Conservation (phyloP, 2,888 invertebrate genomes). For the Dione juno region DNA sequence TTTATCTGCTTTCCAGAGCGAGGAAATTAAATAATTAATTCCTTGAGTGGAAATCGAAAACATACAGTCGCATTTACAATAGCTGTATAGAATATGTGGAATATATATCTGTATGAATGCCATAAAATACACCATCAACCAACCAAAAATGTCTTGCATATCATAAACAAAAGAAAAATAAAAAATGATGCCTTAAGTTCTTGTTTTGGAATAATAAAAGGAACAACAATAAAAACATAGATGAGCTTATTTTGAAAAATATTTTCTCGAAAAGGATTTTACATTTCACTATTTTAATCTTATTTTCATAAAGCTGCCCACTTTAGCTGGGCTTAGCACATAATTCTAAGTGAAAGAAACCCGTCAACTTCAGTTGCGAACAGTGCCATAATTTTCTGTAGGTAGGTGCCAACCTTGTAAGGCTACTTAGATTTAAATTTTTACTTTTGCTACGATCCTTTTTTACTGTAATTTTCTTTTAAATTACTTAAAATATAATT, state of each 20-base stretch:
- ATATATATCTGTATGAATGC: too few relatives aligned
- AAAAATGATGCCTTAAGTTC: neutral
- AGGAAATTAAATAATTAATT: too few relatives aligned
- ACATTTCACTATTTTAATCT: constrained; percentile 5
- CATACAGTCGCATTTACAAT: too few relatives aligned
- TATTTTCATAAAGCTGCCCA: constrained; percentile 11
- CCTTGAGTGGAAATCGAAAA: too few relatives aligned
- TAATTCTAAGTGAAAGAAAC: constrained; percentile 34
- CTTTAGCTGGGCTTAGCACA: constrained; percentile 27
- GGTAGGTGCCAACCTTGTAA: constrained; percentile 9
- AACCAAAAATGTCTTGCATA: too few relatives aligned
- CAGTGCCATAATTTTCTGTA: neutral
- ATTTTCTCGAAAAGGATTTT: constrained; percentile 18
- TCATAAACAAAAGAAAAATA: neutral
- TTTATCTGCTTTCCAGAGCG: too few relatives aligned
- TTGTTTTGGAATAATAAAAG: neutral
- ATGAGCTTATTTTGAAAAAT: constrained; percentile 13
- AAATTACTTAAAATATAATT: neutral
- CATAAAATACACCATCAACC: too few relatives aligned
- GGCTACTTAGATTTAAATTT: constrained; percentile 10
- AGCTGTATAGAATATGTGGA: too few relatives aligned
- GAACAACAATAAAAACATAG: constrained; percentile 6
- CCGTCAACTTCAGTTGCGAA: constrained; percentile 19
- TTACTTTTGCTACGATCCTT: neutral
- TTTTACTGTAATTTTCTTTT: neutral